phyloP scores from a whole-genome alignment of 2,797 vertebrate species.

The Lagocephalus sceleratus region DNA sequence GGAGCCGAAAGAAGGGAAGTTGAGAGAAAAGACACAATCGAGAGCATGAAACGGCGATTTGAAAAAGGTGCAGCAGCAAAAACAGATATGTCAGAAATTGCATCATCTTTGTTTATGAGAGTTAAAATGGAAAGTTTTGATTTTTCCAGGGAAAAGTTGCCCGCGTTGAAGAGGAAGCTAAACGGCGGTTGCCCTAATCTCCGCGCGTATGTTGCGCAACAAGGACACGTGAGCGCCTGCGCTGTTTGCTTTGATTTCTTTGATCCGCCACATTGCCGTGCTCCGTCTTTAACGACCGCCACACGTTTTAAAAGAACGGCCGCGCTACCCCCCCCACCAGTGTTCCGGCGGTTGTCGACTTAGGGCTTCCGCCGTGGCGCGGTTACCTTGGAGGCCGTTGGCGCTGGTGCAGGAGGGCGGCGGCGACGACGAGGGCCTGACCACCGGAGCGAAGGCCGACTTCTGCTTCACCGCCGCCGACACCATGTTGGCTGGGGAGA shows the following conservation, averaged over 20 bases:
- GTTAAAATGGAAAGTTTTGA: too few species aligned
- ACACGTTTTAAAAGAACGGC: too few species aligned
- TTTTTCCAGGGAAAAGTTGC: too few species aligned
- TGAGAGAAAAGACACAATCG: conserved; percentile 42
- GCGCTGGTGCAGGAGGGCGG: conserved; percentile 95
- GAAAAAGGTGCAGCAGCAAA: conserved; percentile 4
- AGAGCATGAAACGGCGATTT: conserved; percentile 28
- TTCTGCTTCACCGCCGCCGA: conserved; percentile 98
- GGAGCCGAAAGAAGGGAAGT: conserved; percentile 19
- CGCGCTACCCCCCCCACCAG: too few species aligned
- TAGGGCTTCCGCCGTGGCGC: too few species aligned
- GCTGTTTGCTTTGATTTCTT: too few species aligned
- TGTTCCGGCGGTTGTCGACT: conserved; percentile 4
- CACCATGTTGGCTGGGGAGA: conserved; percentile 99
- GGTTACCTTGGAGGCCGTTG: conserved; percentile 96
- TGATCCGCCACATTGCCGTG: too few species aligned
- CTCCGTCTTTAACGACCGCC: too few species aligned
- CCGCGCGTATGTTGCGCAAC: too few species aligned
- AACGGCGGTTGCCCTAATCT: too few species aligned
- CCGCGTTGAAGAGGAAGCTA: not conserved
- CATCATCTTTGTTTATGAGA: too few species aligned
- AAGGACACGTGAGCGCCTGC: too few species aligned
- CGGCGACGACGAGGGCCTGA: conserved; percentile 94
- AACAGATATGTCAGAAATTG: not conserved
- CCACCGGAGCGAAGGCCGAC: conserved; percentile 96